Evolutionary conservation across 2,797 vertebrate genomes (phyloP).

Genomic region (Eulemur rubriventer): DNA sequence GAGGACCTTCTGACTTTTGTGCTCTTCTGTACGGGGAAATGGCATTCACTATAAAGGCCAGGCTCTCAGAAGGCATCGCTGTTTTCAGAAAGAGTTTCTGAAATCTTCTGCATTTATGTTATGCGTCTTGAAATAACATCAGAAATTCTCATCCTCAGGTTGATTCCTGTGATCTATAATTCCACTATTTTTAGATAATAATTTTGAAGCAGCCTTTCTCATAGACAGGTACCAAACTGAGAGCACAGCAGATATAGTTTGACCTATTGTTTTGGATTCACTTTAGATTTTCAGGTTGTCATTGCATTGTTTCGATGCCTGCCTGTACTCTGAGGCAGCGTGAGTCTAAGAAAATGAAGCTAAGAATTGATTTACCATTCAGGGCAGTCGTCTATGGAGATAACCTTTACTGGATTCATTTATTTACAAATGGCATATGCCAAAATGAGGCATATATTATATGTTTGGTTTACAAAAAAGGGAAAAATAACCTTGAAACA

Average conservation of each 20-base stretch:
- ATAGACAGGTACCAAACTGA: not conserved
- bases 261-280: conserved; percentile 8
- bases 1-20: not conserved
- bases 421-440: not conserved
- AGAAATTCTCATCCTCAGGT: not conserved
- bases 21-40: not conserved
- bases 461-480: not conserved
- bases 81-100: conserved; percentile 30
- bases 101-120: not conserved
- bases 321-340: not conserved
- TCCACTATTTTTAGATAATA: not conserved
- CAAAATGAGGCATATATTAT: not conserved
- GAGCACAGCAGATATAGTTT: not conserved
- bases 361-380: not conserved
- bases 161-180: not conserved
- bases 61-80: not conserved
- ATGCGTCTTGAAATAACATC: not conserved
- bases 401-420: not conserved
- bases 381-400: not conserved
- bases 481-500: not conserved
- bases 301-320: not conserved
- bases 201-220: not conserved
- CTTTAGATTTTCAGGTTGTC: not conserved
- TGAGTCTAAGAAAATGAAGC: conserved; percentile 1
- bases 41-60: not conserved